Base-by-base conservation (phyloP, 2,113 vertebrate species). In the Panthera leo region DNA sequence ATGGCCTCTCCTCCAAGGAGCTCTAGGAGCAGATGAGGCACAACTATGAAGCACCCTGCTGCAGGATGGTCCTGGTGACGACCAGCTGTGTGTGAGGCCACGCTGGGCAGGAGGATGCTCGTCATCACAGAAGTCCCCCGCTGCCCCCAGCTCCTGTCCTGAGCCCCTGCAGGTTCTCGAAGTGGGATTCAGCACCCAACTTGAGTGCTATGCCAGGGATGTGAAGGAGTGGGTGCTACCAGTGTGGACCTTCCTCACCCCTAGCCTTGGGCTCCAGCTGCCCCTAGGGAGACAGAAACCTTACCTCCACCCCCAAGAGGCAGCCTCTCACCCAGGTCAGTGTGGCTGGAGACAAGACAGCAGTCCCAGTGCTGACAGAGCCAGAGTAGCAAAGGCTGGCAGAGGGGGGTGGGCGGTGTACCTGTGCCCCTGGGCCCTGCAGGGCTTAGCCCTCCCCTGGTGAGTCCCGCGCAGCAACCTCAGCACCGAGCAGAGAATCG, bases 91-190 rank as follows among this genome's bases (percentile, higher is more conserved):
- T 27, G 29, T 11, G 36, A 39, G 34, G 21, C 55, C 6, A 4
- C 0, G 0, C 48, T 34, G 51, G 55, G 65, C 63, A 71, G 16
- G 19, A 78, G 7, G 14, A 25, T 0, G 5, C 55, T 23, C 29
- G 23, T 39, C 34, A 51, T 39, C 55, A 67, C 25, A 78, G 51
- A 65, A 91, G 21, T 45, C 45, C 45, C 45, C 45, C 8, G 45
- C 45, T 8, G 45, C 45, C 45, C 21, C 34, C 45, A 31, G 34
- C 58, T 90, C 70, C 42, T 55, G 39, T 29, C 55, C 34, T 25
- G 3, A 85, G 51, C 71, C 89, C 61, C 36, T 92, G 29, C 19
- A 42, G 53, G 39, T 48, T 89, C 88, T 96, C 82, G 73, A 73
- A 39, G 70, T 82, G 80, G 31, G 29, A 75, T 71, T 93, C 34